Evolutionary conservation across 2,797 vertebrate genomes (phyloP), one percentile per base, ranked within the genome.

Genomic region (Lithobates sylvaticus): DNA sequence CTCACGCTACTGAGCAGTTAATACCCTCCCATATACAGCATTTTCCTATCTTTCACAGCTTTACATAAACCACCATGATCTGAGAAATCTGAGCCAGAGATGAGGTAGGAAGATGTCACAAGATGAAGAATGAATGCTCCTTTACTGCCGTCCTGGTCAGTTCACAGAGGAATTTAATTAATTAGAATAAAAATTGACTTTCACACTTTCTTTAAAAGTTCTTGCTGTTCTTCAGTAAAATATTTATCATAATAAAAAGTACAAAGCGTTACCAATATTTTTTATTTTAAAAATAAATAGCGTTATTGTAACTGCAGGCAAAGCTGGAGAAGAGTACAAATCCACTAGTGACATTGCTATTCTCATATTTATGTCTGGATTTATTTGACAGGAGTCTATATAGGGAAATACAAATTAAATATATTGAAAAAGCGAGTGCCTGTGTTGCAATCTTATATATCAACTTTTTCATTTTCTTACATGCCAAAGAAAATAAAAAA

Each of bases 151-250:
- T 71, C 36, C 34, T 21, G 69, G 69, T 71, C 69, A 71, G 32
- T 71, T 21, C 72, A 75, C 39, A 75, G 32, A 75, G 39, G 72
- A 15, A 44, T 47, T 75, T 75, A 12, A 44, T 75, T 70, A 23
- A 39, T 71, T 71, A 39, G 69, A 71, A 39, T n/a, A 23, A 71
- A 71, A 21, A 36, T 23, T 71, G 16, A 70, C 29, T 70, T 70
- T 70, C 68, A 70, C 27, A 36, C 68, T 36, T 70, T 32, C 68
- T 70, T 70, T 70, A 70, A 70, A 34, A 21, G 23, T 39, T 71
- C 15, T 8, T 71, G 69, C 34, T 39, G 34, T 39, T n/a, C 8
- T 27, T 23, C 32, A 10, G 34, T 10, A 39, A 71, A 71, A 21
- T 36, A 36, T 39, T 71, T 36, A 21, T 71, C 32, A 39, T 39